Evolutionary conservation across 2,888 invertebrate species (phyloP).

Genomic region (Tromatobia lineatoria): DNA sequence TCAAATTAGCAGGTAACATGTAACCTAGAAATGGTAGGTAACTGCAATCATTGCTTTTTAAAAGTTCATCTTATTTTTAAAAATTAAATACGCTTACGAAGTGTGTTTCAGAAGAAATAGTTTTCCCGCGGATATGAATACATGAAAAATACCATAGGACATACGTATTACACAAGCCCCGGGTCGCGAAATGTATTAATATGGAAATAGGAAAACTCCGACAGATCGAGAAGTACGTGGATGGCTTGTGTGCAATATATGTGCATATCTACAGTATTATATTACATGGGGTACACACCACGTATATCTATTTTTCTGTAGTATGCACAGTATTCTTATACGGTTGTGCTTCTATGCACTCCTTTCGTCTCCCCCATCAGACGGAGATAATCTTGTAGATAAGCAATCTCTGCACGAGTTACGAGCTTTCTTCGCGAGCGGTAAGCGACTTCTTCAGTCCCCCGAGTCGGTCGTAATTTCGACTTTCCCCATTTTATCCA

Average conservation of each 20-base stretch:
- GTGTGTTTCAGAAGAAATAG: too few species aligned
- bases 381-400: constrained; percentile 71
- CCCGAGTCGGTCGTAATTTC: constrained; percentile 66
- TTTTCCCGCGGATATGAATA: not conserved
- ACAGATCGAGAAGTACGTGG: constrained; percentile 46
- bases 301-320: constrained; percentile 66
- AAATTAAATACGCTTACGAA: too few species aligned
- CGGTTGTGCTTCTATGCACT: constrained; percentile 56
- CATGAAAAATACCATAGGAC: not conserved
- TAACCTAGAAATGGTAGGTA: too few species aligned
- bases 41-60: too few species aligned
- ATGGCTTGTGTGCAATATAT: constrained; percentile 7
- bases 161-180: not conserved
- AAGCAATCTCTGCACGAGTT: constrained; percentile 75
- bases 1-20: not conserved
- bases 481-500: constrained; percentile 59
- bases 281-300: constrained; percentile 20
- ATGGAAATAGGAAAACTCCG: constrained; percentile 55
- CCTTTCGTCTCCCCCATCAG: constrained; percentile 60
- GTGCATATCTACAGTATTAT: constrained; percentile 8
- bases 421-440: constrained; percentile 68
- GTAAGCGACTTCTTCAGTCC: constrained; percentile 55
- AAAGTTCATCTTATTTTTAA: too few species aligned
- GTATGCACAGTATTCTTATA: constrained; percentile 64
- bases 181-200: constrained; percentile 43